phyloP scores from a whole-genome alignment of 2,113 vertebrate species.

The Passer domesticus region DNA sequence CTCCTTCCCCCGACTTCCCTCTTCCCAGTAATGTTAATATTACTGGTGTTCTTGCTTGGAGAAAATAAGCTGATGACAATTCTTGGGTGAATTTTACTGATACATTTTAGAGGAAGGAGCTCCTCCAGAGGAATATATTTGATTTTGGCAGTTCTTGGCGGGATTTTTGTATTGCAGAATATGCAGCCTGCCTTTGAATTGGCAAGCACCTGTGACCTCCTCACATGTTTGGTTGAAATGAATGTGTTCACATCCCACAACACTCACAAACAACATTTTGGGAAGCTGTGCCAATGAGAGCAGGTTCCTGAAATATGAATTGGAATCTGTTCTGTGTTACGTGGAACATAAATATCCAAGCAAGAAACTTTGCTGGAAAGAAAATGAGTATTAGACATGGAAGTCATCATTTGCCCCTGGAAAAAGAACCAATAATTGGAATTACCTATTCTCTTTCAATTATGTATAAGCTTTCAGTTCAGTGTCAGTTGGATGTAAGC shows the following conservation, averaged over 20 bases:
- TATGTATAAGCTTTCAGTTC: neutral
- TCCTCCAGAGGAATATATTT: neutral
- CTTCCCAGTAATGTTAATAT: neutral
- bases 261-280: neutral
- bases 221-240: neutral
- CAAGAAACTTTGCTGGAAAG: neutral
- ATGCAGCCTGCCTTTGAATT: neutral
- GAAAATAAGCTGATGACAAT: neutral
- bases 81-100: neutral
- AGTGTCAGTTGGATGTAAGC: neutral
- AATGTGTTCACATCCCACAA: neutral
- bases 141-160: neutral
- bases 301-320: neutral
- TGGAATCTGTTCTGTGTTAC: neutral
- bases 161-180: neutral
- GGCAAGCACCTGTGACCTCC: neutral
- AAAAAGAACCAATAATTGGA: neutral
- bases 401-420: neutral
- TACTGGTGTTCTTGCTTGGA: neutral
- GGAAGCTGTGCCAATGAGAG: neutral
- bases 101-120: accelerated
- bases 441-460: neutral
- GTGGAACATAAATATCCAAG: neutral
- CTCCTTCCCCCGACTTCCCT: accelerated
- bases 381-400: neutral